Conservation (phyloP, 2,888 invertebrate genomes). For the Tetranychus piercei region DNA sequence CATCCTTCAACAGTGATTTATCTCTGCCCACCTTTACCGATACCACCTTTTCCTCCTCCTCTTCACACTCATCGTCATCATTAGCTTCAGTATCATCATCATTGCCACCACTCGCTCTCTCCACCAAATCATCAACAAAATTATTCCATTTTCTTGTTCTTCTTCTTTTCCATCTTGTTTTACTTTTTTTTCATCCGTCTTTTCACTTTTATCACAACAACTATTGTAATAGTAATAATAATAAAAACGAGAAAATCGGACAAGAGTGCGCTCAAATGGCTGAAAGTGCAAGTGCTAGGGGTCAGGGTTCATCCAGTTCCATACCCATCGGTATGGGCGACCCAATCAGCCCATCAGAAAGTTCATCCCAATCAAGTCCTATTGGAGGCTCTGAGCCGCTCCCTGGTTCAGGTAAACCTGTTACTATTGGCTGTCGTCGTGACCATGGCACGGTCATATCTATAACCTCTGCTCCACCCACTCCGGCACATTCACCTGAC, state of each 20-base stretch:
- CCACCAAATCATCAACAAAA: no score
- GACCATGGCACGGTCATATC: slow-evolving; percentile 5
- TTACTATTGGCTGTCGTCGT: background rate
- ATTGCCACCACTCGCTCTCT: background rate
- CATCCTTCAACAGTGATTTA: background rate
- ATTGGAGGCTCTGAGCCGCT: background rate
- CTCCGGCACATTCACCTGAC: slow-evolving; percentile 4
- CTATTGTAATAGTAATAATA: background rate
- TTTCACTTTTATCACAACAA: background rate
- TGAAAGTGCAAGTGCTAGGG: background rate
- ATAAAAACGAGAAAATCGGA: no score
- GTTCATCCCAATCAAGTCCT: background rate
- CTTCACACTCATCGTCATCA: background rate
- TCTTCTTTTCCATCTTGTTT: background rate
- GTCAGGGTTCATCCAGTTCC: background rate
- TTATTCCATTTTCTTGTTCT: background rate
- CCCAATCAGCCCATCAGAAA: background rate
- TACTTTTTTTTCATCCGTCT: background rate
- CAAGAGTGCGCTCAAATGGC: no score
- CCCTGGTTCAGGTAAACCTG: background rate
- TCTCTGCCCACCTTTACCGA: background rate
- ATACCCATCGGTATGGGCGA: background rate
- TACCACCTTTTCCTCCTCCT: background rate
- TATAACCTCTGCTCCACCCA: slow-evolving; percentile 6
- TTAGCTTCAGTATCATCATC: background rate